Percentiles rank a stretch among this genome's conserved stretches.
Evolutionary conservation across 2,797 vertebrate species (phyloP).

Genomic region (Anisognathus igniventris): DNA sequence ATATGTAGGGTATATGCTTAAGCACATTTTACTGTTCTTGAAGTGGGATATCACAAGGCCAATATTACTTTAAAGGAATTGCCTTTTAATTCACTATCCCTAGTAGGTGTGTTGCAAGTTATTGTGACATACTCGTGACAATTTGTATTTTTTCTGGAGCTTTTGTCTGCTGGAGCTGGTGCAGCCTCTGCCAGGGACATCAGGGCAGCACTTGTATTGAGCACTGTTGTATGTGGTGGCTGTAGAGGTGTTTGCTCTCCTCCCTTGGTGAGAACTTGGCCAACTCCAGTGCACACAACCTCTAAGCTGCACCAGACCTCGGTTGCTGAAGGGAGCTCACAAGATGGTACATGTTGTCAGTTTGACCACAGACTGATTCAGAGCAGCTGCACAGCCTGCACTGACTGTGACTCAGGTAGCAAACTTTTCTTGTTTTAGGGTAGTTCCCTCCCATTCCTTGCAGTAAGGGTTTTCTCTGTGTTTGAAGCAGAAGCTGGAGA

Average conservation of each 20-base stretch:
- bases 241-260: neutral
- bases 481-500: neutral
- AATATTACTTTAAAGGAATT: neutral
- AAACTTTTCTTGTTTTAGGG: neutral
- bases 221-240: no score
- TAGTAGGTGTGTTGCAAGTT: neutral
- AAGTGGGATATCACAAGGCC: neutral
- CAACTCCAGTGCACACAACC: fast-evolving
- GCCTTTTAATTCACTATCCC: neutral
- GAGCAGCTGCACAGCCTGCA: neutral
- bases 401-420: neutral
- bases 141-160: neutral
- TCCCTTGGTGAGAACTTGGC: neutral
- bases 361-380: neutral
- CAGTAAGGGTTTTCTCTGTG: neutral
- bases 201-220: neutral
- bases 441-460: neutral
- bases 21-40: neutral
- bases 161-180: neutral
- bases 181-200: neutral
- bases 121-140: neutral
- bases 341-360: fast-evolving
- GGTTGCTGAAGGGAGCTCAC: neutral
- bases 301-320: neutral
- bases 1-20: neutral